Conservation (phyloP, 2,888 invertebrate species). For the Nemotelus nigrinus region DNA sequence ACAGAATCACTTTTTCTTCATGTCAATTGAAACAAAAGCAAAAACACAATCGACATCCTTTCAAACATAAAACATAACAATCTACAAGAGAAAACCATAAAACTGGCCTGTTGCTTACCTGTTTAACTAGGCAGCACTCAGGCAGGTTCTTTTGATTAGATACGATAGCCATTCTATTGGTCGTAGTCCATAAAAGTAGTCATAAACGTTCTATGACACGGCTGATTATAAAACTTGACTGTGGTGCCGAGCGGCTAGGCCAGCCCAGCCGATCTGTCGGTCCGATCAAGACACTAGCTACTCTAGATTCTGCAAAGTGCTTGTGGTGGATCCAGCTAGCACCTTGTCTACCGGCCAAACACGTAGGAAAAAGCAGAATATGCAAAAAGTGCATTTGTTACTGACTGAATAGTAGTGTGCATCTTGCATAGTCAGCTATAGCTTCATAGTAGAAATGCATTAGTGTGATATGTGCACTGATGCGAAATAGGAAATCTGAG, state of each 20-base stretch:
- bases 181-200: slow-evolving; percentile 17
- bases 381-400: neutral
- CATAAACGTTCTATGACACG: slow-evolving; percentile 30
- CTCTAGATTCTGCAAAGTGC: too few relatives aligned
- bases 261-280: neutral
- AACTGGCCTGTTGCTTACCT: neutral
- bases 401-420: neutral
- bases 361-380: neutral
- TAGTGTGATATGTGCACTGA: slow-evolving; percentile 18
- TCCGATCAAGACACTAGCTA: too few relatives aligned
- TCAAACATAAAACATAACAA: too few relatives aligned
- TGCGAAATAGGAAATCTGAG: slow-evolving; percentile 32
- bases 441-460: neutral
- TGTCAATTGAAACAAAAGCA: too few relatives aligned
- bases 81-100: neutral
- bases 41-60: too few relatives aligned
- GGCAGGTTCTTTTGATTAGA: slow-evolving; percentile 9
- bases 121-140: neutral
- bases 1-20: too few relatives aligned
- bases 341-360: neutral
- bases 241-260: neutral
- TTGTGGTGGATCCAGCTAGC: too few relatives aligned
- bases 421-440: neutral
- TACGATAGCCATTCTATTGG: slow-evolving; percentile 9
- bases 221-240: slow-evolving; percentile 28